A percentile compares a stretch with the other conserved stretches of the same genome.
Conservation (phyloP, 2,888 invertebrate species). For the Chaitophorus viminalis region DNA sequence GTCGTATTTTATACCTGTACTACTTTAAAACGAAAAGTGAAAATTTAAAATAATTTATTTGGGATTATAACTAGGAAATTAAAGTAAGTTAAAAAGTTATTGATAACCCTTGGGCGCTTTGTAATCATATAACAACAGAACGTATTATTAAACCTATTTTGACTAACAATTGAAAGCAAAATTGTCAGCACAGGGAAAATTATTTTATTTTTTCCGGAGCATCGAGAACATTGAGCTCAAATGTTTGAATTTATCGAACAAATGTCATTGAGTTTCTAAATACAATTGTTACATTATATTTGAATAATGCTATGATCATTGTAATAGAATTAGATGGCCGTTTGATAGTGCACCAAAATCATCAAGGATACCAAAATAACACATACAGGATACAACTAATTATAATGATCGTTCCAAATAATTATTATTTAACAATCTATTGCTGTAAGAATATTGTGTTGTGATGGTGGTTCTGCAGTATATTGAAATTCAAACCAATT, state of each 20-base stretch:
- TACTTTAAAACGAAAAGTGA: too few relatives aligned
- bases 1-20: too few relatives aligned
- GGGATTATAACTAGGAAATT: too few relatives aligned
- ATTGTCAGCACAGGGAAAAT: background rate
- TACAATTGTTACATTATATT: constrained; percentile 32
- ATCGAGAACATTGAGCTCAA: background rate
- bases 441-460: too few relatives aligned
- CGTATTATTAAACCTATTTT: background rate
- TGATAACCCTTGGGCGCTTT: too few relatives aligned
- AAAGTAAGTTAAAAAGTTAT: too few relatives aligned
- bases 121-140: too few relatives aligned
- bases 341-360: constrained; percentile 16
- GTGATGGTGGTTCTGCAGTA: too few relatives aligned
- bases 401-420: background rate
- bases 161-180: background rate
- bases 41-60: too few relatives aligned
- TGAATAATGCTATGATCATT: background rate
- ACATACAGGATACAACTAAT: constrained; percentile 16
- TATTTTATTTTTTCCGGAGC: background rate
- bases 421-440: background rate
- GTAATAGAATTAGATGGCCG: constrained; percentile 6
- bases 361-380: constrained; percentile 20
- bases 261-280: constrained; percentile 34
- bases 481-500: too few relatives aligned
- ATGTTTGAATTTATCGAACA: background rate